Base-by-base conservation (phyloP, 2,888 invertebrate species). In the Calliscelio sp. region DNA sequence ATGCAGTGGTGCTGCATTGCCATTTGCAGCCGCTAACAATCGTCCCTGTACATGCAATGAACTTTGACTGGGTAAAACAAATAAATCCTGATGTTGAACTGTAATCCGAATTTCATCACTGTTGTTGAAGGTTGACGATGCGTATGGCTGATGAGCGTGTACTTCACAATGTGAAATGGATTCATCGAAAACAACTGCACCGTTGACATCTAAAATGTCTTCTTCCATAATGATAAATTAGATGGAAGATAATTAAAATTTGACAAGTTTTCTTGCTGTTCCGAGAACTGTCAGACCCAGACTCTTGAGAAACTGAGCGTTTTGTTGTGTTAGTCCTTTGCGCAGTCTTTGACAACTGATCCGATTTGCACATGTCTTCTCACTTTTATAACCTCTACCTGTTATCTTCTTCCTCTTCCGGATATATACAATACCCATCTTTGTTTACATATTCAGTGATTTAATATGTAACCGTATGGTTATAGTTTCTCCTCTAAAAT, bases 401-500 rank as follows among this genome's bases (percentile, higher is more conserved):
- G 8, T 28, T 28, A 6, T 28, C 28, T 6, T 8, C 28, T 28
- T 28, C 8, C 28, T 28, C 4, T 28, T n/a, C n/a, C n/a, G 8
- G 41, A 57, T 65, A 18, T 20, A 68, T 24, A 38, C 66, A 41
- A 73, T 77, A 10, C 74, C 73, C 63, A 80, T 83, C 70, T 32
- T 55, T n/a, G 28, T 55, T n/a, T 35, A 20, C 8, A 8, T 28
- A 28, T 28, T 28, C 6, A 53, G 14, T 38, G 59, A 71, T 82
- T 83, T 53, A n/a, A 87, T 44, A 28, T 85, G 85, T 51, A 84
- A 68, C 65, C 85, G 65, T 49, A 88, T 74, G 0, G 86, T 88
- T 24, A 88, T 81, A 22, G 53, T 59, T 85, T 88, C 85, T 57
- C 80, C 78, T 28, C 83, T 68, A 61, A 88, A 87, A 84, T 88